These are phyloP conservation scores for Centruroides sculpturatus DNA, from an alignment of 1,140 invertebrate species.

Conservation along the genomic window DNA sequence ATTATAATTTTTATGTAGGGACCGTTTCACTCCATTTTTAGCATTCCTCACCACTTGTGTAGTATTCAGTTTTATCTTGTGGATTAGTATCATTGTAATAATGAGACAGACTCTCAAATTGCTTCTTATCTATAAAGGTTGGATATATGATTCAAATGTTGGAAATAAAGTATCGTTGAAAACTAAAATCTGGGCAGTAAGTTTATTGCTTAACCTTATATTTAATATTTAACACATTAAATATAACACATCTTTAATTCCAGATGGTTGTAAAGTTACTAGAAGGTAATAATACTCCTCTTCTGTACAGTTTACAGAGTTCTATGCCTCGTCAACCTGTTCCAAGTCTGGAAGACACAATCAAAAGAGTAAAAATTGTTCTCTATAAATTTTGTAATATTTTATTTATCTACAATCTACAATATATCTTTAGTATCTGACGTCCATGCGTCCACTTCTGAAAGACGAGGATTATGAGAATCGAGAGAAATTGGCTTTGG, in stretches of 20 bases:
- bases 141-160: slow-evolving; percentile 80
- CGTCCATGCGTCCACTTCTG: slow-evolving; percentile 78
- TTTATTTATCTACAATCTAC: not conserved
- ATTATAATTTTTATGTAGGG: not conserved
- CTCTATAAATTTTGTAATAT: not conserved
- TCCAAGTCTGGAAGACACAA: slow-evolving; percentile 72
- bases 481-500: slow-evolving; percentile 68
- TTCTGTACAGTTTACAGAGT: slow-evolving; percentile 91
- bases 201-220: not conserved
- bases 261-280: slow-evolving; percentile 21
- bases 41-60: slow-evolving; percentile 8
- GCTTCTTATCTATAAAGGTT: slow-evolving; percentile 86
- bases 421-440: slow-evolving; percentile 46
- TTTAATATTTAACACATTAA: not conserved
- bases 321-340: slow-evolving; percentile 84
- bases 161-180: slow-evolving; percentile 44
- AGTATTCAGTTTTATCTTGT: slow-evolving; percentile 52
- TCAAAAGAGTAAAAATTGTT: slow-evolving; percentile 48
- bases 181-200: slow-evolving; percentile 14
- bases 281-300: slow-evolving; percentile 54
- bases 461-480: slow-evolving; percentile 63
- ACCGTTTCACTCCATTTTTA: slow-evolving; percentile 6
- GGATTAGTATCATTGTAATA: slow-evolving; percentile 63
- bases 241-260: not conserved
- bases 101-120: slow-evolving; percentile 73